A percentile compares a stretch with the other conserved stretches of the same genome.
phyloP scores from a whole-genome alignment of 2,113 vertebrate species.

The Excalfactoria chinensis region DNA sequence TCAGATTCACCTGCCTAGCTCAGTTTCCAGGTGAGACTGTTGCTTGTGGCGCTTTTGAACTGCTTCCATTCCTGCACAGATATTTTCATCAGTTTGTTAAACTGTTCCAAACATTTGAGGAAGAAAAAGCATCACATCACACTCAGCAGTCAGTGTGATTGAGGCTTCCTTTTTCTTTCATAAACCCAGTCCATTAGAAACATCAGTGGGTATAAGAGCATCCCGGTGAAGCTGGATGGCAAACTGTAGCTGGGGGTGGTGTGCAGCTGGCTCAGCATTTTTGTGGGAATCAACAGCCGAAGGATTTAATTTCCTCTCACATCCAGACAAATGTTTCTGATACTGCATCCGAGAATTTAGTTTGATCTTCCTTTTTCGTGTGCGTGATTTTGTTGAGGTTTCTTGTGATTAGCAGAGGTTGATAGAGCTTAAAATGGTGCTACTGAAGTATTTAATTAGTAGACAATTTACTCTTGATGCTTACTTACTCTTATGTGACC shows the following conservation, averaged over 20 bases:
- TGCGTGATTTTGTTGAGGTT: background rate
- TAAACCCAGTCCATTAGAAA: background rate
- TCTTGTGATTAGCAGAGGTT: background rate
- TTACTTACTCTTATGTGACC: constrained; percentile 44
- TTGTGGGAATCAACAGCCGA: background rate
- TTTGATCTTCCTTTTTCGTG: background rate
- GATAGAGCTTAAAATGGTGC: constrained; percentile 15
- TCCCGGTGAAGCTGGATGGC: background rate
- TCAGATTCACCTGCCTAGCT: background rate
- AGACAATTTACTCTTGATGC: constrained; percentile 41
- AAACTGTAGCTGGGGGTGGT: background rate
- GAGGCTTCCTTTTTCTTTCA: background rate
- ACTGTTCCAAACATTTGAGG: background rate
- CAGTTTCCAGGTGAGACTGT: background rate
- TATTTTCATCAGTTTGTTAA: background rate
- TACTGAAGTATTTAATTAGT: constrained; percentile 31
- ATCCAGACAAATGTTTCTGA: background rate
- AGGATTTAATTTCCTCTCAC: background rate
- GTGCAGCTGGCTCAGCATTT: background rate
- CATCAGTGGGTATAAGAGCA: background rate
- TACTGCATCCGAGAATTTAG: background rate
- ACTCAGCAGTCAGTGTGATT: background rate
- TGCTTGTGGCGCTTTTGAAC: background rate
- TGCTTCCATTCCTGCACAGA: background rate
- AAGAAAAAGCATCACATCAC: background rate